Base-by-base conservation (phyloP, 2,113 vertebrate species). In the Sisor rabdophorus region DNA sequence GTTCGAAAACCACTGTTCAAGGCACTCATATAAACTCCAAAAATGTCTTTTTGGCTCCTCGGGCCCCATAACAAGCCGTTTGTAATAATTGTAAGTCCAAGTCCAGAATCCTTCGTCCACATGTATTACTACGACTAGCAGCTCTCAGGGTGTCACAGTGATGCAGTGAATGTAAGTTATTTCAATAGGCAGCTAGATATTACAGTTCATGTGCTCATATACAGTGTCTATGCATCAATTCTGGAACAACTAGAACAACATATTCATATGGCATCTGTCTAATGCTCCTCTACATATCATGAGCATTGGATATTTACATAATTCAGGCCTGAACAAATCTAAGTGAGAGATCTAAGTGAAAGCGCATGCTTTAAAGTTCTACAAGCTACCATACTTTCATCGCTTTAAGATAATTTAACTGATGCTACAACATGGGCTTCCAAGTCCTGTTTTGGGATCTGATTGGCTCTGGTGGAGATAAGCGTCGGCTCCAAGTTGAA, bases 61-160 rank as follows among this genome's bases (percentile, higher is more conserved):
- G 79, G 69, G 83, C 61, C 81, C 56, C 47, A 12, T 40, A 53
- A 63, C 54, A 47, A 60, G 20, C 82, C 86, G 82, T 85, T 83
- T 85, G 69, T 77, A 87, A 84, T 70, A 80, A 82, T 87, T 87
- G 80, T 76, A 81, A 73, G 80, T 84, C 77, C 60, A 68, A 83
- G 56, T 74, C 84, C 75, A 77, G 79, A 85, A 76, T 83, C 73
- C 82, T 72, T 84, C 79, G 71, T 79, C 61, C 71, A 77, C 79
- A 79, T 69, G 72, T 44, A 74, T 81, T 77, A 85, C 84, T 87
- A 74, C 84, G 83, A 85, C 82, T 82, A 40, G 2, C 80, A 44
- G 40, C 40, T 44, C 40, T 76, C 90, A 88, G 89, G 79, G 77
- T 60, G 84, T 92, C 92, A 93, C 93, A 93, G 91, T 90, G 92